phyloP scores from a whole-genome alignment of 2,797 vertebrate species.

The Erpetoichthys calabaricus region DNA sequence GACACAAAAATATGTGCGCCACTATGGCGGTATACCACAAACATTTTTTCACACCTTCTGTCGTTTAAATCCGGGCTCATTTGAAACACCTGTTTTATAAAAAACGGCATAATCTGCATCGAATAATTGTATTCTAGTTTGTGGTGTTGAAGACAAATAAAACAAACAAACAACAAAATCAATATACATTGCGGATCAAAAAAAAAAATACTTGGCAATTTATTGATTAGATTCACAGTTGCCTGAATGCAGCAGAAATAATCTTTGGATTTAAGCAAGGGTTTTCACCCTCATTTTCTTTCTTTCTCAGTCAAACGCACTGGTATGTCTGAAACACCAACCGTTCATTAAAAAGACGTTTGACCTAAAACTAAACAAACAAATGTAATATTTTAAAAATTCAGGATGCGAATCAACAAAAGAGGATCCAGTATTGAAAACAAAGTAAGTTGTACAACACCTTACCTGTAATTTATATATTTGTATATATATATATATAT shows the following conservation, averaged over 20 bases:
- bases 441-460: conserved; percentile 67
- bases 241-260: conserved; percentile 96
- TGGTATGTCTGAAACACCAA: conserved; percentile 44
- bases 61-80: neutral
- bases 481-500: conserved; percentile 11
- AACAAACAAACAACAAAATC: conserved; percentile 38
- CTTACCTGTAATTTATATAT: conserved; percentile 49
- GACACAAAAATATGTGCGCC: too few species aligned
- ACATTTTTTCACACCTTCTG: too few species aligned
- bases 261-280: conserved; percentile 96
- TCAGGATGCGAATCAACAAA: conserved; percentile 28
- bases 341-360: conserved; percentile 51
- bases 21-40: too few species aligned
- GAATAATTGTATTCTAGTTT: too few species aligned
- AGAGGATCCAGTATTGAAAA: conserved; percentile 40
- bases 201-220: conserved; percentile 57
- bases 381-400: conserved; percentile 41
- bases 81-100: neutral
- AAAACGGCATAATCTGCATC: neutral
- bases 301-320: conserved; percentile 47
- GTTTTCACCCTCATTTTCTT: conserved; percentile 43
- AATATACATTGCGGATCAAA: conserved; percentile 56
- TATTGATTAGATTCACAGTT: conserved; percentile 84
- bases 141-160: conserved; percentile 15
- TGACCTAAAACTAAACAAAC: conserved; percentile 53